Evolutionary conservation across 2,113 vertebrate species (phyloP).

Genomic region (Myrmecobius fasciatus): DNA sequence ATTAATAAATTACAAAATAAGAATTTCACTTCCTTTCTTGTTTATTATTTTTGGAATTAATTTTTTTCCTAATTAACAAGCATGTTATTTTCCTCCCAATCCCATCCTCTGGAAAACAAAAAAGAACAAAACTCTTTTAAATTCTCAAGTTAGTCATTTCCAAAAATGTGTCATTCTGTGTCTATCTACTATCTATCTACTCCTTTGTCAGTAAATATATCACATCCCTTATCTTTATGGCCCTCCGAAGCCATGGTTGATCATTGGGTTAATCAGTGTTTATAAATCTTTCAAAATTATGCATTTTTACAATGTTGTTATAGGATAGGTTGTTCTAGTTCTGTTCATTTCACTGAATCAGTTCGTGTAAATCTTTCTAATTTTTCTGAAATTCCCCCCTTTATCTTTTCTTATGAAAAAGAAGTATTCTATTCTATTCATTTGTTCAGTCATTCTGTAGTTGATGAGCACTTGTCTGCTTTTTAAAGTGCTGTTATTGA

Average conservation of each 20-base stretch:
- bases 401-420: too few species aligned
- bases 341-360: background rate
- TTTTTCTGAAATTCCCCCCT: too few species aligned
- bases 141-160: background rate
- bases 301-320: background rate
- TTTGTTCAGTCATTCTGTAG: too few species aligned
- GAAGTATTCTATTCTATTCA: too few species aligned
- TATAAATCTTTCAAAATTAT: background rate
- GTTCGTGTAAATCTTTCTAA: background rate
- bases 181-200: background rate
- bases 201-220: background rate
- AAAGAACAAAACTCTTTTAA: background rate
- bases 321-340: background rate
- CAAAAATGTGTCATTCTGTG: background rate
- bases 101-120: background rate
- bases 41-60: background rate
- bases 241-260: background rate
- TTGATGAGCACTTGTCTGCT: background rate
- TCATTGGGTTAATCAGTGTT: background rate
- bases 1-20: constrained; percentile 38
- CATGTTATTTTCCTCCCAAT: background rate
- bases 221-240: background rate
- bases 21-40: constrained; percentile 41
- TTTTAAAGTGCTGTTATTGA: constrained; percentile 12
- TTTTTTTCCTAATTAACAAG: too few species aligned